Evolutionary conservation across 1,140 invertebrate species (phyloP).

Genomic region (Atopsyche davidsoni): DNA sequence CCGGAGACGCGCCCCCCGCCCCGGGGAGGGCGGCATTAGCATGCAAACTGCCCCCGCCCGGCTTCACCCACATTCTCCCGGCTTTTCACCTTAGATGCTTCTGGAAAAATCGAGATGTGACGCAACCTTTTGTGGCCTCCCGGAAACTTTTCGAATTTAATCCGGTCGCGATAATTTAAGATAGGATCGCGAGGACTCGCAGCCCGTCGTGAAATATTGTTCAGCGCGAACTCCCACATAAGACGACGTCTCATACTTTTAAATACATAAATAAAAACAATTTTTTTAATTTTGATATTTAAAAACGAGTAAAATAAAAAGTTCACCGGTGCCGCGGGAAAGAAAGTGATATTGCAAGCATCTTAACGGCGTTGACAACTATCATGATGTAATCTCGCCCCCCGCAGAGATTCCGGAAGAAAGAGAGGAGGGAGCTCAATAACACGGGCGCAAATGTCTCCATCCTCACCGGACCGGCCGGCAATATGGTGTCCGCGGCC

Average conservation of each 20-base stretch:
- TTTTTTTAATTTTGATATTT: no score
- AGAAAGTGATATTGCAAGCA: no score
- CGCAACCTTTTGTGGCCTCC: constrained; percentile 12
- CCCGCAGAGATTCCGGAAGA: background rate
- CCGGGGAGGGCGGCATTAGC: constrained; percentile 22
- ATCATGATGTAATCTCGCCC: no score
- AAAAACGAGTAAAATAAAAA: no score
- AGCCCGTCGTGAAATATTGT: background rate
- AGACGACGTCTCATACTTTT: no score
- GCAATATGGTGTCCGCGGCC: constrained; percentile 16
- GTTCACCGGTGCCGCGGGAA: no score
- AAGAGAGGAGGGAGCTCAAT: constrained; percentile 15
- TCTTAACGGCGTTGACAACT: no score
- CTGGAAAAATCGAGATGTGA: no score
- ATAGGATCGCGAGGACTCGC: background rate
- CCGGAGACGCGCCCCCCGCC: constrained; percentile 7
- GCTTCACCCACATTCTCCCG: constrained; percentile 23
- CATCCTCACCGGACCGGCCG: constrained; percentile 18
- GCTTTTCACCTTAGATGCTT: constrained; percentile 18
- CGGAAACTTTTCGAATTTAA: no score
- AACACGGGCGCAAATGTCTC: constrained; percentile 23
- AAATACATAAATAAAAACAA: no score
- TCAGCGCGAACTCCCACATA: no score
- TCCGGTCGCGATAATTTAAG: background rate
- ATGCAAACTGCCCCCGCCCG: constrained; percentile 29